Conservation (phyloP, 1,140 invertebrate species). For the Diorhabda elongata region DNA sequence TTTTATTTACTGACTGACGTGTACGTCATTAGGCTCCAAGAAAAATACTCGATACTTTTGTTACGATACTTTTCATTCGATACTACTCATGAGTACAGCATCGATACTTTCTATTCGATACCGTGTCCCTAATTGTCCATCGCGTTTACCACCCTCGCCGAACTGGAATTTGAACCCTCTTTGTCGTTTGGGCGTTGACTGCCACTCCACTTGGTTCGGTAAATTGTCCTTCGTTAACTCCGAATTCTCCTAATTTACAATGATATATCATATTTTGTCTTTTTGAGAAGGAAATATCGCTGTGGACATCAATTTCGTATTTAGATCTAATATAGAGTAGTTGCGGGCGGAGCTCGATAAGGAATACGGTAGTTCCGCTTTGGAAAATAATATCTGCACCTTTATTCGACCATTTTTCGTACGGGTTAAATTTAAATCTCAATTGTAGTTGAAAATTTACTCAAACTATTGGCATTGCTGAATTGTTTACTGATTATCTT, state of each 20-base stretch:
- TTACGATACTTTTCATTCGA: too few species aligned
- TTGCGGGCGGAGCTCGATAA: constrained; percentile 54
- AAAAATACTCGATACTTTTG: too few species aligned
- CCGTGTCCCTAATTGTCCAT: constrained; percentile 76
- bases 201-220: constrained; percentile 98
- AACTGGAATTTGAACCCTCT: constrained; percentile 99
- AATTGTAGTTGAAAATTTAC: constrained; percentile 70
- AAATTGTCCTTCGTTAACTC: constrained; percentile 97
- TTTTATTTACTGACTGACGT: too few species aligned
- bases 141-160: constrained; percentile 96
- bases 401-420: constrained; percentile 95
- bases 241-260: constrained; percentile 99
- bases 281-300: constrained; percentile 88
- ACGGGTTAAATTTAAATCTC: constrained; percentile 75
- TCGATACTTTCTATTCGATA: too few species aligned
- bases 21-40: too few species aligned
- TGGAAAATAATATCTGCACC: constrained; percentile 71
- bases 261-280: constrained; percentile 99
- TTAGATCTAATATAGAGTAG: constrained; percentile 73
- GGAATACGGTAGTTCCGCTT: constrained; percentile 58
- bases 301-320: constrained; percentile 79
- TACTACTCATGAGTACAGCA: too few species aligned
- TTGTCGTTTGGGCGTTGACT: constrained; percentile 98
- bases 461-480: constrained; percentile 73
- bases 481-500: constrained; percentile 77